Conservation (phyloP, 2,797 vertebrate genomes). For the Glossophaga mutica region DNA sequence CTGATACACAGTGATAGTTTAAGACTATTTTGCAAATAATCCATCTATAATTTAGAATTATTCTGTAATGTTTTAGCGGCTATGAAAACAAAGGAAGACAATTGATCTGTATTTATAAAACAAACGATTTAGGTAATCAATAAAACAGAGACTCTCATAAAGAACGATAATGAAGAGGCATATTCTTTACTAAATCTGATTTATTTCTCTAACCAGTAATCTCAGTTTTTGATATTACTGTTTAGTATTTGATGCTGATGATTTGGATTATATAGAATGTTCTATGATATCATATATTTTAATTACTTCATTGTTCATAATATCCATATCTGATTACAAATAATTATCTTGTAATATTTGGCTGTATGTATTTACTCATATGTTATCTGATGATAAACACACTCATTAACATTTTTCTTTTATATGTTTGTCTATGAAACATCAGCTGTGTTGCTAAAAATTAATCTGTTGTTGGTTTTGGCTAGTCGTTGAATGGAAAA, state of each 20-base stretch:
- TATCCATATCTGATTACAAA: constrained; percentile 76
- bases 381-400: constrained; percentile 75
- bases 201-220: constrained; percentile 17
- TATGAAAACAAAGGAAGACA: neutral
- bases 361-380: constrained; percentile 57
- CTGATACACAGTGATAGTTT: neutral
- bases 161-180: neutral
- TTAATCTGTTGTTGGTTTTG: constrained; percentile 26
- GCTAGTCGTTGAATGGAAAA: constrained; percentile 1
- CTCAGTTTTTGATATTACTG: neutral
- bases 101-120: neutral
- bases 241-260: neutral
- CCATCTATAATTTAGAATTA: neutral
- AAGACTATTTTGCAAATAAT: constrained; percentile 42
- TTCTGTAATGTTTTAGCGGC: neutral
- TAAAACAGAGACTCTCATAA: neutral
- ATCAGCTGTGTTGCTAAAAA: constrained; percentile 72
- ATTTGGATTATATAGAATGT: constrained; percentile 65
- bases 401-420: constrained; percentile 78
- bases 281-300: constrained; percentile 71
- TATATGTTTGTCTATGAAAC: constrained; percentile 70
- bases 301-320: constrained; percentile 72
- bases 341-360: constrained; percentile 74
- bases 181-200: neutral
- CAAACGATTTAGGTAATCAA: neutral